Evolutionary conservation across 2,888 invertebrate species (phyloP).

Genomic region (Mantis religiosa): DNA sequence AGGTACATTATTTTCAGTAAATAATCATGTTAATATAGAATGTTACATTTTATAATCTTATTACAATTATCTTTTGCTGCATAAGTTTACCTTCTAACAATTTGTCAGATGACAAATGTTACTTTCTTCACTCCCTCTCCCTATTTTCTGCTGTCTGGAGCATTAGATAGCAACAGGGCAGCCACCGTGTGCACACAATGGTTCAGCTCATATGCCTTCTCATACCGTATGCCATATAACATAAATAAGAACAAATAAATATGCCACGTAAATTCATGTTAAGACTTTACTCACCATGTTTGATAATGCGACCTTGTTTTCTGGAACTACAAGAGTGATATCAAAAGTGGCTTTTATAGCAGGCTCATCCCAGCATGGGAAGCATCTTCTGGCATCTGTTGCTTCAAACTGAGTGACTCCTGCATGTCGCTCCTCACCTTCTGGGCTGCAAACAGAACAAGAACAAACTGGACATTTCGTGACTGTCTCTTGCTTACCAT

Average conservation of each 20-base stretch:
- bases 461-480: not conserved
- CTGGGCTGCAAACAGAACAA: slow-evolving; percentile 39
- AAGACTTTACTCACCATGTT: slow-evolving; percentile 68
- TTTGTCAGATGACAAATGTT: too few relatives aligned
- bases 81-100: too few relatives aligned
- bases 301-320: slow-evolving; percentile 79
- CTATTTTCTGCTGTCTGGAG: too few relatives aligned
- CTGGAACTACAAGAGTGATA: slow-evolving; percentile 76
- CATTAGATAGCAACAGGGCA: too few relatives aligned
- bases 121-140: too few relatives aligned
- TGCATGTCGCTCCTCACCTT: slow-evolving; percentile 74
- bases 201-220: too few relatives aligned
- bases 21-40: too few relatives aligned
- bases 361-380: slow-evolving; percentile 98
- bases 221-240: too few relatives aligned
- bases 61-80: too few relatives aligned
- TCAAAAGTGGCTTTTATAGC: slow-evolving; percentile 93
- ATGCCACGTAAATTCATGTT: slow-evolving; percentile 28
- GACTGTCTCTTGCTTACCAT: slow-evolving; percentile 44
- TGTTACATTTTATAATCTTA: too few relatives aligned
- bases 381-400: slow-evolving; percentile 86
- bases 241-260: slow-evolving; percentile 31
- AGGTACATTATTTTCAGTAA: too few relatives aligned
- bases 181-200: too few relatives aligned
- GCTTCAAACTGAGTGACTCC: slow-evolving; percentile 92